A percentile compares a stretch with the other conserved stretches of the same genome.
phyloP scores from a whole-genome alignment of 2,113 vertebrate species.

The Psittacus erithacus region DNA sequence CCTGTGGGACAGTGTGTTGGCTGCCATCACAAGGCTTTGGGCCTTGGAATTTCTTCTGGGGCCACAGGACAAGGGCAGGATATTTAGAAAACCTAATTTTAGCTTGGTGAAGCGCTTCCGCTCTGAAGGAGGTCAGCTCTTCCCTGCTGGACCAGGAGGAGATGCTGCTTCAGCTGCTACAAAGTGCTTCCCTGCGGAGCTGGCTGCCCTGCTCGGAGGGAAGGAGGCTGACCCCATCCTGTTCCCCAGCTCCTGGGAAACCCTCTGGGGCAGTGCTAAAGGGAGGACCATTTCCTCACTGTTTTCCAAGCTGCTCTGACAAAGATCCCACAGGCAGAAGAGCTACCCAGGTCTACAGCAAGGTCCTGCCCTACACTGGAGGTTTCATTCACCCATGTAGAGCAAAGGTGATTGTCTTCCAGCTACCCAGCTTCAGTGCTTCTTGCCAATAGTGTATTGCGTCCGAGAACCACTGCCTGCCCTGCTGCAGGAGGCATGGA shows the following conservation, averaged over 20 bases:
- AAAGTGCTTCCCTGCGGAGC: rapidly evolving
- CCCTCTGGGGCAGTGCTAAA: not conserved
- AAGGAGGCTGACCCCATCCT: rapidly evolving
- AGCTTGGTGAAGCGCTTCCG: not conserved
- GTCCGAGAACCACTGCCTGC: not conserved
- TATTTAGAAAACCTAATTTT: not conserved
- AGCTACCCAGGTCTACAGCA: rapidly evolving
- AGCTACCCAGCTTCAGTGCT: not conserved
- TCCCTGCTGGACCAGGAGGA: not conserved
- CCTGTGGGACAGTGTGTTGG: not conserved
- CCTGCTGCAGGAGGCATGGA: not conserved
- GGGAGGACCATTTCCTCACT: not conserved
- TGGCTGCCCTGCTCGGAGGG: not conserved
- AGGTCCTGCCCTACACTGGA: not conserved
- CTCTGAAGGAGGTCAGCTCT: not conserved
- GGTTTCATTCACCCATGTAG: not conserved
- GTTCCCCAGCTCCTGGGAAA: not conserved
- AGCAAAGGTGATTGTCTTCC: not conserved
- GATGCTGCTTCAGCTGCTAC: not conserved
- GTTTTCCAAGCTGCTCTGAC: not conserved
- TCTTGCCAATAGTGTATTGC: not conserved
- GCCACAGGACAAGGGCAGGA: not conserved
- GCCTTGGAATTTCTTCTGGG: not conserved
- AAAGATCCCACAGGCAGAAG: not conserved
- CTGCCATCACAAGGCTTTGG: not conserved